Evolutionary conservation across 2,888 invertebrate genomes (phyloP).

Genomic region (Morpho deidamia): DNA sequence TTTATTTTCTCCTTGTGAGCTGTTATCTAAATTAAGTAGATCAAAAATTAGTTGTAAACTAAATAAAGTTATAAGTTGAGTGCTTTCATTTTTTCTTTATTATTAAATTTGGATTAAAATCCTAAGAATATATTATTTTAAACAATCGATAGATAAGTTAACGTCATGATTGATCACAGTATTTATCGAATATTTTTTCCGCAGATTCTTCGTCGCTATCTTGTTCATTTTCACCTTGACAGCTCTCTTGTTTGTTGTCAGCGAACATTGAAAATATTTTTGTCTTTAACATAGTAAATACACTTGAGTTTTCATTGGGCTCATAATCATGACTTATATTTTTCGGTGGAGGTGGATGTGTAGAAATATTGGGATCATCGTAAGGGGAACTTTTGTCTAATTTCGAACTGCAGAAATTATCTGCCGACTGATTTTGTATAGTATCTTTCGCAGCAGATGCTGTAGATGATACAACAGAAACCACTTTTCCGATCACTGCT

Average conservation of each 20-base stretch:
- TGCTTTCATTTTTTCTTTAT: too few relatives aligned
- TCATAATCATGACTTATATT: constrained; percentile 6
- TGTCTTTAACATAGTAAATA: constrained; percentile 16
- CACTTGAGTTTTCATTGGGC: constrained; percentile 5
- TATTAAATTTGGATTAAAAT: too few relatives aligned
- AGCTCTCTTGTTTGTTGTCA: not conserved
- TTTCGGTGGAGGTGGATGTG: not conserved
- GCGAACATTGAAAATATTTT: constrained; percentile 17
- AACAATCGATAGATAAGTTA: too few relatives aligned
- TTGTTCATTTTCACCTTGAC: constrained; percentile 2
- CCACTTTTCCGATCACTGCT: constrained; percentile 2
- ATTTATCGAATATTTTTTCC: constrained; percentile 15
- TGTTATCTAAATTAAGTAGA: too few relatives aligned
- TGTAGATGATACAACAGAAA: constrained; percentile 11
- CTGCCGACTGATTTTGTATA: not conserved
- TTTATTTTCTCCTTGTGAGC: too few relatives aligned
- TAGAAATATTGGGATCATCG: constrained; percentile 5
- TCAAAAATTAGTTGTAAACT: too few relatives aligned
- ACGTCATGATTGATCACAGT: constrained; percentile 13
- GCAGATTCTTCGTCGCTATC: constrained; percentile 10
- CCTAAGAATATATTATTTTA: too few relatives aligned
- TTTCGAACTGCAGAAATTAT: constrained; percentile 8
- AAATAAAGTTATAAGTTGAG: too few relatives aligned
- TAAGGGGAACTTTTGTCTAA: constrained; percentile 14
- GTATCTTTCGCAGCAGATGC: constrained; percentile 8